Evolutionary conservation across 2,113 vertebrate species (phyloP).

Genomic region (Formicarius rufipectus): DNA sequence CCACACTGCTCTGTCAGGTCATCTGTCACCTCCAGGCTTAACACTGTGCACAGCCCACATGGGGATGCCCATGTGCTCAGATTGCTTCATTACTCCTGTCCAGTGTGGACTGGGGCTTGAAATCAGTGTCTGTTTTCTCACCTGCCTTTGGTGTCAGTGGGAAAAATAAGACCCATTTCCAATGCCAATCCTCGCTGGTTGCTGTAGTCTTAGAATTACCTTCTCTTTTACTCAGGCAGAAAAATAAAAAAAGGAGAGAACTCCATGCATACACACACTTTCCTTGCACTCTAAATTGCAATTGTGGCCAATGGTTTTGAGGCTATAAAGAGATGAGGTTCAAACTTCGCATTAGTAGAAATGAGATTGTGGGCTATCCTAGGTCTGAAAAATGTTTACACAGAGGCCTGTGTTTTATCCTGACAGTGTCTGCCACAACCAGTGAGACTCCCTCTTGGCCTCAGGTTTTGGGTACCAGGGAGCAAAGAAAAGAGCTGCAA

Average conservation of each 20-base stretch:
- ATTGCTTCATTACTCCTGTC: not conserved
- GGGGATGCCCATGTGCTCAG: fast-evolving
- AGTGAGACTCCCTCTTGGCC: not conserved
- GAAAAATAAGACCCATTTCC: not conserved
- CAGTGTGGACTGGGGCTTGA: not conserved
- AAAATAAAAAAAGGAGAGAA: not conserved
- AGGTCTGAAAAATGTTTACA: not conserved
- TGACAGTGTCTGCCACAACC: not conserved
- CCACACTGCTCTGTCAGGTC: not conserved
- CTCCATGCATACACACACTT: fast-evolving
- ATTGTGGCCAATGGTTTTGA: not conserved
- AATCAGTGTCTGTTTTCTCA: not conserved
- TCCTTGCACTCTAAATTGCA: not conserved
- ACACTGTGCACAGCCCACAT: not conserved
- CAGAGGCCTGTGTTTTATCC: not conserved
- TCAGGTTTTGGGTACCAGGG: not conserved
- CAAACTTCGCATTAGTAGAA: not conserved
- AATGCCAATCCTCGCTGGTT: not conserved
- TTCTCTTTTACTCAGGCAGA: not conserved
- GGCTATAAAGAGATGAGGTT: not conserved
- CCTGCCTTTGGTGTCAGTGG: not conserved
- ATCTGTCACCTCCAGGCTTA: not conserved
- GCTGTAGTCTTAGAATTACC: not conserved
- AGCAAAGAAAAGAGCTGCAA: not conserved
- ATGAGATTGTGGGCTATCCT: not conserved